Base-by-base conservation (phyloP, 2,113 vertebrate species). In the Entelurus aequoreus region DNA sequence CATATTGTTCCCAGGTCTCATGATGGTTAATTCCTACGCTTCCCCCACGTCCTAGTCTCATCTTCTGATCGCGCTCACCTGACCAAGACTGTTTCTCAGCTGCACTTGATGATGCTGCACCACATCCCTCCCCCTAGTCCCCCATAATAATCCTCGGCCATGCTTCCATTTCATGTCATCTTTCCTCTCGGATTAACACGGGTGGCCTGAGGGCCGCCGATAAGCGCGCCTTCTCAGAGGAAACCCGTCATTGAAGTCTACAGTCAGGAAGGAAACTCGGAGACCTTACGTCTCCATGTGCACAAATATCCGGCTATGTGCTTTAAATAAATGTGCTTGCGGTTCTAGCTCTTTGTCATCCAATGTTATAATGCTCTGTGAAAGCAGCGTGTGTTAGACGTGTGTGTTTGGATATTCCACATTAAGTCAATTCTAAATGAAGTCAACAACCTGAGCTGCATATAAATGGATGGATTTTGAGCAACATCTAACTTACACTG, bases 151-250 rank as follows among this genome's bases (percentile, higher is more conserved):
- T 87, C 83, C 82, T 57, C 76, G 55, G 68, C 72, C 75, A 68
- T 77, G 70, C 70, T 74, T 72, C 78, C 60, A 74, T 84, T 86
- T 86, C 81, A 84, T 84, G 79, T 75, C 78, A 80, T 81, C 75
- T 81, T 80, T 82, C 77, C 59, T 50, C 4, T 4, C 69, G 83
- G 86, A 87, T 86, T 85, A 87, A 75, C 76, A 74, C 16, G 2
- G 60, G 46, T 67, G 72, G 69, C 81, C 79, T 47, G 64, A 76
- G 71, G 79, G 61, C 51, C 38, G 7, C 28, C 7, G 74, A 86
- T 86, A 84, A 86, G 74, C 63, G 62, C 11, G 21, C 55, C 60
- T 71, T 77, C 74, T 77, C 51, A 77, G 69, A 84, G 77, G 62
- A 65, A 65, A 68, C 55, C 63, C 72, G 75, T 74, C 78, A 71